Evolutionary conservation across 2,888 invertebrate species (phyloP), one percentile per base, ranked within the genome.

Genomic region (Macrophya alboannulata): DNA sequence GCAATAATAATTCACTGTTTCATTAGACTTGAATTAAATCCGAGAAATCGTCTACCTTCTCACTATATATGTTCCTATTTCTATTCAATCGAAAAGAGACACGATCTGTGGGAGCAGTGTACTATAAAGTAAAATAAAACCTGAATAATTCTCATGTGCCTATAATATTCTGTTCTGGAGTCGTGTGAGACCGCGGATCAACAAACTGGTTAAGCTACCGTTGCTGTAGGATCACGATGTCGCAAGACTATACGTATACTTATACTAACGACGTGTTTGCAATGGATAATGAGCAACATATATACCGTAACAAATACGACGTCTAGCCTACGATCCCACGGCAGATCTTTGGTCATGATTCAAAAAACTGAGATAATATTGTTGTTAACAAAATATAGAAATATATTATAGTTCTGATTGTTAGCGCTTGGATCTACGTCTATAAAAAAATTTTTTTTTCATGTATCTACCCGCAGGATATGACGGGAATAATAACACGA

Each of bases 51-150:
- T n/a, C 1, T 6, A 8, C n/a, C n/a, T 55, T 55, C 0, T n/a
- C 5, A n/a, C 55, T 55, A 55, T 51, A 17, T 17, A 5, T 55
- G 31, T 10, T 9, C 25, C 68, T 17, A 12, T 37, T 31, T 68
- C 12, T 68, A 15, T 25, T 37, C 6, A 37, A 4, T 37, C 17
- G 37, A 68, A 17, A 17, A 68, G 0, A 21, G 8, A 25, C 21
- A 10, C 12, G 12, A 12, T 8, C 15, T 62, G 12, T 12, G 62
- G 25, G 9, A 37, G 37, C 62, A 25, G 17, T 37, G 37, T 4
- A 37, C 68, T 68, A 37, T 68, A 25, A 68, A 68, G 68, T 68
- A 37, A 37, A 31, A 68, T 68, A 37, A 68, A 37, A 68, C 37
- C 37, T 37, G 25, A 68, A 37, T 68, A 68, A 37, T 68, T 21